These are phyloP conservation scores for Pseudopodoces humilis DNA, from an alignment of 2,113 vertebrate genomes.

Conservation along the genomic window DNA sequence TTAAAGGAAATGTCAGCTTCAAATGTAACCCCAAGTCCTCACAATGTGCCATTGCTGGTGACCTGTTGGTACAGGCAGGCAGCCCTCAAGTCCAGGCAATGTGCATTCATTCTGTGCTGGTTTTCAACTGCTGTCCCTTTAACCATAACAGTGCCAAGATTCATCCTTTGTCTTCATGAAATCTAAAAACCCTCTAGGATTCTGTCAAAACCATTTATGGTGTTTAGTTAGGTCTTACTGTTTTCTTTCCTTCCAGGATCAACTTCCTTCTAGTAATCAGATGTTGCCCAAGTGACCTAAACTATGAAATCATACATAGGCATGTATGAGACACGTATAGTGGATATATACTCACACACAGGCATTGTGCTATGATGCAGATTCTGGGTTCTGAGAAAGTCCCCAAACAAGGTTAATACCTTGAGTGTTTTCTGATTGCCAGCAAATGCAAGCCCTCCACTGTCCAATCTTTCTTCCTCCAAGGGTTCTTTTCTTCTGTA, in stretches of 20 bases:
- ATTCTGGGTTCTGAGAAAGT: background rate
- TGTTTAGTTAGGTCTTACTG: background rate
- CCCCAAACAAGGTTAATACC: background rate
- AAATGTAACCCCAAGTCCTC: background rate
- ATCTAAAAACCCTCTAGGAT: background rate
- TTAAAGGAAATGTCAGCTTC: background rate
- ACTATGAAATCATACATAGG: background rate
- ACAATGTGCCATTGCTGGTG: background rate
- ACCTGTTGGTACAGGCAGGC: background rate
- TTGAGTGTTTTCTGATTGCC: background rate
- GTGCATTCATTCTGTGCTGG: background rate
- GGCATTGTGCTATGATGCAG: background rate
- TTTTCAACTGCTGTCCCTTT: background rate
- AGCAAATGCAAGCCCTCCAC: background rate
- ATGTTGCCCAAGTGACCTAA: slow-evolving; percentile 1
- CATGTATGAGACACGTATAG: background rate
- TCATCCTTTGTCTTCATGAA: background rate
- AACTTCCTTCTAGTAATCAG: slow-evolving; percentile 1
- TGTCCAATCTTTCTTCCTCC: background rate
- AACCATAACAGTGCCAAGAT: background rate
- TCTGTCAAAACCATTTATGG: background rate
- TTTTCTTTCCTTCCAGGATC: slow-evolving; percentile 12
- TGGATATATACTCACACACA: no score
- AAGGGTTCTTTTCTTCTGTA: background rate
- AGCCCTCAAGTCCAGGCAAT: background rate